phyloP scores from a whole-genome alignment of 2,797 vertebrate genomes.

The Caiman crocodilus region DNA sequence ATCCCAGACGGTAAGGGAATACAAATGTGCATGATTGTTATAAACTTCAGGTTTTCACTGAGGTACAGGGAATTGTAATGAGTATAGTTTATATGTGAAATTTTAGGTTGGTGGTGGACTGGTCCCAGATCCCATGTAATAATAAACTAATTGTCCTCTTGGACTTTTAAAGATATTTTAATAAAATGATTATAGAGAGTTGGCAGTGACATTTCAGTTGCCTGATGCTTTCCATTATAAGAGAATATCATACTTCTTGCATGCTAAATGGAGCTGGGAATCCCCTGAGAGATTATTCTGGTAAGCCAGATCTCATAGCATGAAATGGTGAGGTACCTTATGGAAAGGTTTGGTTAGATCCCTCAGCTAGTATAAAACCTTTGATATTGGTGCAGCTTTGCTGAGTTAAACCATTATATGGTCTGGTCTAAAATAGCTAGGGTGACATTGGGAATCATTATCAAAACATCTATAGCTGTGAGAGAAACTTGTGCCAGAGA shows the following conservation, averaged over 20 bases:
- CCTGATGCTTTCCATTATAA: neutral
- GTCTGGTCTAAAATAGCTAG: neutral
- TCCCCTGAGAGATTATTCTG: neutral
- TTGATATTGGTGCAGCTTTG: neutral
- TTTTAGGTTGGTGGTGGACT: neutral
- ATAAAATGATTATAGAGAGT: neutral
- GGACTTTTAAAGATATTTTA: neutral
- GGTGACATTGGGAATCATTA: neutral
- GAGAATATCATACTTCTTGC: neutral
- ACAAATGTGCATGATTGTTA: neutral
- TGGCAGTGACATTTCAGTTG: neutral
- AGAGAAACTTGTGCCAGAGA: neutral
- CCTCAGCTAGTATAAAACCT: neutral
- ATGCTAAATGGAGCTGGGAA: no score
- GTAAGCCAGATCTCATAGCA: neutral
- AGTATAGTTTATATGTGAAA: accelerated
- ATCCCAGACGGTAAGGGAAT: constrained; percentile 73
- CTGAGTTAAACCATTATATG: neutral
- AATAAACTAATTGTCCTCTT: neutral
- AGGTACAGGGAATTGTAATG: neutral
- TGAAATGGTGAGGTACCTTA: neutral
- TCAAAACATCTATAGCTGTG: neutral
- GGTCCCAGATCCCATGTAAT: neutral
- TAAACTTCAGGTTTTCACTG: neutral
- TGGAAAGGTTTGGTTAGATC: neutral